These are phyloP conservation scores for Muscicapa adusta DNA, from an alignment of 2,113 vertebrate species.

Conservation along the genomic window DNA sequence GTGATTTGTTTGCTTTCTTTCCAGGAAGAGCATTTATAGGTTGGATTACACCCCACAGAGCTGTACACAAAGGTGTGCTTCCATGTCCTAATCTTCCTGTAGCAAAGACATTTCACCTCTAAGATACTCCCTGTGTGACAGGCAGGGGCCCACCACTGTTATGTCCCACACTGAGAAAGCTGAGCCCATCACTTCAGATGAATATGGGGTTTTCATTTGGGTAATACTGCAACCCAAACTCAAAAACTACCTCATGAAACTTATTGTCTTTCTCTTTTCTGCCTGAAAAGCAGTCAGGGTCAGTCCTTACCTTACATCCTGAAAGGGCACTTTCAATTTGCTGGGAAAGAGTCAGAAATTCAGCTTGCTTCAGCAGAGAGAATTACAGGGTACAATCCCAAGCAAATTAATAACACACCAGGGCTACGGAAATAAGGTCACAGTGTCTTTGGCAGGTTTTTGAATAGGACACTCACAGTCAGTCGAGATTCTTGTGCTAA, in stretches of 20 bases:
- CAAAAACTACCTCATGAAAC: neutral
- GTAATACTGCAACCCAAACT: neutral
- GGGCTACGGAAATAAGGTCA: slow-evolving; percentile 40
- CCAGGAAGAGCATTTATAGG: neutral
- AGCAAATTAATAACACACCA: slow-evolving; percentile 50
- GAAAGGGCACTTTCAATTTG: slow-evolving; percentile 24
- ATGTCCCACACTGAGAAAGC: neutral
- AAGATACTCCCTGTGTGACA: neutral
- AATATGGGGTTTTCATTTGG: neutral
- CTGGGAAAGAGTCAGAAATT: slow-evolving; percentile 32
- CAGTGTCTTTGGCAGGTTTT: slow-evolving; percentile 18
- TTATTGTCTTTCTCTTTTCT: neutral
- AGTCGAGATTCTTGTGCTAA: neutral
- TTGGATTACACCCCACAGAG: neutral
- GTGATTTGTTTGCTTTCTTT: neutral
- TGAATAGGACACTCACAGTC: neutral
- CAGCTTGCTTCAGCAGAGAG: slow-evolving; percentile 45
- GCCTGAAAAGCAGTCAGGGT: neutral
- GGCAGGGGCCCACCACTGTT: neutral
- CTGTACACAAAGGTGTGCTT: neutral
- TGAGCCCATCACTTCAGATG: neutral
- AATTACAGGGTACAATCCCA: slow-evolving; percentile 48
- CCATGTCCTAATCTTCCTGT: neutral
- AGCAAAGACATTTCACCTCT: neutral
- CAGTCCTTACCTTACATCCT: neutral